Base-by-base conservation (phyloP, 2,797 vertebrate species). In the Channallabes apus region DNA sequence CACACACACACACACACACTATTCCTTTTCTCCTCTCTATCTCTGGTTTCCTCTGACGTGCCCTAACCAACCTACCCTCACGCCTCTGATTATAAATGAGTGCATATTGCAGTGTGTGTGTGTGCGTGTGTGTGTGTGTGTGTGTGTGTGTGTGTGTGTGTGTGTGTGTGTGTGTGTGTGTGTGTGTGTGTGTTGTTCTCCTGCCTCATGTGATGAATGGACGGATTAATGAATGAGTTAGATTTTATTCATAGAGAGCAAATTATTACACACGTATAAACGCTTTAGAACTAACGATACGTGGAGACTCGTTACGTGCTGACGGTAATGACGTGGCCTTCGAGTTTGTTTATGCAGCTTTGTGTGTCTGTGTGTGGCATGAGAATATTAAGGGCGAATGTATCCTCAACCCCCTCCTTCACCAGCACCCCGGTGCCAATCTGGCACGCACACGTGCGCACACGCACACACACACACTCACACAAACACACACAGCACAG, bases 341-440 rank as follows among this genome's bases (percentile, higher is more conserved):
- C 38, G 29, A 51, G 35, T 64, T 46, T 64, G 76, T 78, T 61
- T 61, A 79, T 14, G n/a, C 61, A 80, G 46, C 78, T 41, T 79
- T 79, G 35, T 64, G 64, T 81, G 64, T 68, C n/a, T 82, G 20
- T 71, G 65, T 61, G 67, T 71, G 54, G 68, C 67, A 71, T 35
- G 12, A 59, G 67, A 59, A 71, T 82, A 68, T 58, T 71, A 71
- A 69, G 80, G 51, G 54, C 65, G 59, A 69, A 71, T 38, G 61
- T 80, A 20, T 15, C 59, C 75, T 38, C 32, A 80, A 46, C 58
- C 61, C 77, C 59, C 59, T 46, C 38, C 38, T 41, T 79, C 29
- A 59, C 22, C 35, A 62, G 59, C 17, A 80, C n/a, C 56, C 35
- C 14, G 8, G 54, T 59, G 54, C 51, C 64, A 82, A 82, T 69